phyloP scores from a whole-genome alignment of 1,140 invertebrate genomes.

The Cyclina sinensis region DNA sequence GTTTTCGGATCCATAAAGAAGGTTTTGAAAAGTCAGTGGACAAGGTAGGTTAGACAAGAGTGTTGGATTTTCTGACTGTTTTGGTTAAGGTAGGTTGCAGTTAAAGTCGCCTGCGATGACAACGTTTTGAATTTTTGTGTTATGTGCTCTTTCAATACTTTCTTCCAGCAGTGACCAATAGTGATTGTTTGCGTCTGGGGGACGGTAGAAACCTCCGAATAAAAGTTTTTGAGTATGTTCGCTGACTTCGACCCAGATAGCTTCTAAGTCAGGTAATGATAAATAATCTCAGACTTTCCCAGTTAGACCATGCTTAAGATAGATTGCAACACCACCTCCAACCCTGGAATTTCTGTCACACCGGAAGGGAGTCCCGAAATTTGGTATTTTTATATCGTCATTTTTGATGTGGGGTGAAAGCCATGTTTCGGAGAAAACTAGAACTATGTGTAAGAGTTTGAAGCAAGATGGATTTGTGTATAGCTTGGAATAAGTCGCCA shows the following conservation, averaged over 20 bases:
- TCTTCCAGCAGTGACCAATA: neutral
- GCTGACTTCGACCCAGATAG: neutral
- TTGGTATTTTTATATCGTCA: neutral
- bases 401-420: neutral
- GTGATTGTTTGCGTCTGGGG: neutral
- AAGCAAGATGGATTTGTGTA: too few species aligned
- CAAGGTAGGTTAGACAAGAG: too few species aligned
- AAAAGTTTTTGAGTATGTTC: neutral
- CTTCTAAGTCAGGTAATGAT: neutral
- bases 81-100: too few species aligned
- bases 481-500: too few species aligned
- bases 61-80: too few species aligned
- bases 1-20: too few species aligned
- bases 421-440: too few species aligned
- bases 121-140: neutral
- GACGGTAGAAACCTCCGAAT: neutral
- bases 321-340: neutral
- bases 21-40: too few species aligned
- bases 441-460: too few species aligned
- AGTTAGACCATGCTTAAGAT: neutral
- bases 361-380: neutral
- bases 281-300: neutral
- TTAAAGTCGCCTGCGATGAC: too few species aligned
- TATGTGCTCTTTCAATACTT: neutral
- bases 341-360: neutral